Base-by-base conservation (phyloP, 1,140 invertebrate species). In the Hyposmocoma kahamanoa region DNA sequence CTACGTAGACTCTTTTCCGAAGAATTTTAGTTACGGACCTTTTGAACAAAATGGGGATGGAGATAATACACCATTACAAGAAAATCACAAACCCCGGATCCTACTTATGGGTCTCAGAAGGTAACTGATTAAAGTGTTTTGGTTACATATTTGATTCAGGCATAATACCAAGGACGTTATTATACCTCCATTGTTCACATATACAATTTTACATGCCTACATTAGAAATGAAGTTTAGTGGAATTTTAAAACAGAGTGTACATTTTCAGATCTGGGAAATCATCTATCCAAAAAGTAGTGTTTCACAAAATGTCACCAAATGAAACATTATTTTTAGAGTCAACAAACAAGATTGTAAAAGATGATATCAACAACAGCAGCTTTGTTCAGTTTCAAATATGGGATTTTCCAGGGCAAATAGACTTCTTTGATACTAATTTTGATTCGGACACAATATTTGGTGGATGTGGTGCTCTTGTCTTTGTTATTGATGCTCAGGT, bases 251-350 rank as follows among this genome's bases (percentile, higher is more conserved):
- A 22, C 32, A 28, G n/a, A n/a, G n/a, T n/a, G n/a, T n/a, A n/a
- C n/a, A n/a, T n/a, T 87, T 88, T 53, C 68, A 97, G 98, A 77
- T 99, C 97, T 83, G 98, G 98, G 50, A 99, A 99, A 87, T 99
- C 98, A n/a, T 99, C 98, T 1, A 99, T 99, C 73, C 96, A 99
- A 81, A 99, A 99, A 90, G 98, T 99, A 6, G 98, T 99, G 10
- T 99, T 99, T 87, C 98, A 99, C 73, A 99, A 99, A 89, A 99
- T 99, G 96, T 98, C 97, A 9, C 98, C 98, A 6, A 99, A 99
- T 88, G 98, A 99, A 88, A 99, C 98, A 2, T 87, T 99, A n/a
- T 99, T 99, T 68, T 87, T 99, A 28, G 98, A 99, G 85, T 98
- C 96, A 60, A 99, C 98, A 47, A 98, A 98, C 77, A 97, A 99